Evolutionary conservation across 2,888 invertebrate genomes (phyloP), one percentile per base, ranked within the genome.

Genomic region (Chaetoderma sp.): DNA sequence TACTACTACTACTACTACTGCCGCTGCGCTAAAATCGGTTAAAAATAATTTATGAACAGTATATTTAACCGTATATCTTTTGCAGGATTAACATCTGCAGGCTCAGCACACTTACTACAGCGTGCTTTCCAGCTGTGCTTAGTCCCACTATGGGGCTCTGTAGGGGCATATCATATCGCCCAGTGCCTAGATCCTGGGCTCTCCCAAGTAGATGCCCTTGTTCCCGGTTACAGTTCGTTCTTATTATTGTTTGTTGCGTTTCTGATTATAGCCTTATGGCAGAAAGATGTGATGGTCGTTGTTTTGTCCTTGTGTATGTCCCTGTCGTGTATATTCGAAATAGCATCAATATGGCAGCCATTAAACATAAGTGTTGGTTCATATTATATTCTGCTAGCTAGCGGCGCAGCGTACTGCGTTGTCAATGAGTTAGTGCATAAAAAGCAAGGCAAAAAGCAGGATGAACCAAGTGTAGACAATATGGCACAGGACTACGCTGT

Each of bases 211-310:
- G 75, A 71, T 27, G 61, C 70, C 3, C 58, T 77, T 23, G 71
- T 72, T 56, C 71, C 75, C 0, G 78, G 78, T 10, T 76, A 75
- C 55, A 66, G 68, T 4, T 64, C 70, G n/a, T 73, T 69, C 44
- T 52, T 74, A 13, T 54, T 75, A 25, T 63, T 76, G 16, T 75
- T 73, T 56, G 25, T 73, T 28, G 57, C 77, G 33, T 75, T 74
- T 42, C 61, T 65, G 8, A 54, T 63, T 23, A 68, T 68, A 1
- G 58, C 67, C 4, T 60, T 75, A 2, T 61, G 65, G 33, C 72
- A 74, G 56, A 66, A 60, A 32, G 52, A 67, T 18, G 60, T 60
- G 33, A 63, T 68, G 58, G 63, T 72, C 0, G 71, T 72, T 10
- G 65, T 74, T 8, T 45, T 75, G 16, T 60, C 75, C n/a, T 62